Base-by-base conservation (phyloP, 2,888 invertebrate genomes). In the Liodrosophila aerea region DNA sequence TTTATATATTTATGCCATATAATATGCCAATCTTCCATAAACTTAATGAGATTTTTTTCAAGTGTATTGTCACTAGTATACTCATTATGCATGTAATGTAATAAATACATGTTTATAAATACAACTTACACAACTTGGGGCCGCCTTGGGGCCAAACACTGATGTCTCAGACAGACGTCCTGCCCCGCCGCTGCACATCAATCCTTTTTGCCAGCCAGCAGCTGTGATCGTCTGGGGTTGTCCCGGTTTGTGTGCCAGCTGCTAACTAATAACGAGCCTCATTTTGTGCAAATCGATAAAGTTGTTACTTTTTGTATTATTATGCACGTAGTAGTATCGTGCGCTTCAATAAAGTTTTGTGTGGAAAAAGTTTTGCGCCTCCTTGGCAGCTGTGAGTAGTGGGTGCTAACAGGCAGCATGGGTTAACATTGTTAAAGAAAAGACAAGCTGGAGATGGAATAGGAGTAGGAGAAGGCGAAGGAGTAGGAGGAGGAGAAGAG, bases 201-300 rank as follows among this genome's bases (percentile, higher is more conserved):
- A 22, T 22, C 22, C 37, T 45, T 53, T 37, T 30, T 37, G n/a
- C 22, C 33, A 7, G 22, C 9, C 31, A 27, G 13, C 60, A 66
- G 16, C 57, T 64, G 63, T 1, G 29, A 30, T 9, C 12, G 16
- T 11, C 50, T 13, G 13, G 41, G 50, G 30, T 33, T 45, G 61
- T 62, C 51, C 51, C 52, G 63, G 33, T 41, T 22, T 22, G 5
- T 22, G 22, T 43, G 59, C 51, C 69, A 65, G 60, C 69, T 62
- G 69, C 66, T 58, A 77, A 70, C 81, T 84, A 81, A 84, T 84
- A 81, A 81, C 84, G 78, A 84, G 82, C 68, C 76, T 82, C 80
- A 77, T 73, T 75, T 82, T 66, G 80, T 75, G 71, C 60, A 76
- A 83, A 83, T 83, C 82, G 83, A 83, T 85, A 83, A 83, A 83